These are phyloP conservation scores for Heterochromis multidens DNA, from an alignment of 2,113 vertebrate genomes.

Conservation along the genomic window DNA sequence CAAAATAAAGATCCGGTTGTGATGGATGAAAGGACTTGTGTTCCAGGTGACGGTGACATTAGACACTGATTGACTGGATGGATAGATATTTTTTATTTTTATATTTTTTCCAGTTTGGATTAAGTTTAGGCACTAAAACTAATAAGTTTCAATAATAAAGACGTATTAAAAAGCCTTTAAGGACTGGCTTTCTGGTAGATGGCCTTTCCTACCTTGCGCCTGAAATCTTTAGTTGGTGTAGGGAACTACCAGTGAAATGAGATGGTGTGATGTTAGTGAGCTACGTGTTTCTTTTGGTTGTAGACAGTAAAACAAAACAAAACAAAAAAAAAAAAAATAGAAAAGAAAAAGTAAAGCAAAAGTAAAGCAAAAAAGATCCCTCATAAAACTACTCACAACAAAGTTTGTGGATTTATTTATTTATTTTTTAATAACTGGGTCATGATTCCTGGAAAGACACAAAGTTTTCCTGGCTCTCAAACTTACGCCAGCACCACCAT, in stretches of 20 bases:
- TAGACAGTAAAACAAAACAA: not conserved
- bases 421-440: accelerated
- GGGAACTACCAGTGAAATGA: no score
- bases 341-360: no score
- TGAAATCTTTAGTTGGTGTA: no score
- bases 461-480: not conserved
- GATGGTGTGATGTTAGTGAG: not conserved
- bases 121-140: accelerated
- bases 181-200: not conserved
- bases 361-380: not conserved
- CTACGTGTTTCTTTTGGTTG: not conserved
- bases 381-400: not conserved
- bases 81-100: no score
- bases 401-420: not conserved
- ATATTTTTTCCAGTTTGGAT: not conserved
- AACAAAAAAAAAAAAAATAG: no score
- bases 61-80: no score
- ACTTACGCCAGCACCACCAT: not conserved
- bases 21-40: not conserved
- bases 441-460: not conserved
- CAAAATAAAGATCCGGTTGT: not conserved
- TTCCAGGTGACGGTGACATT: no score
- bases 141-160: not conserved
- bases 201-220: no score
- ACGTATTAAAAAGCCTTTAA: not conserved